These are phyloP conservation scores for Ophiodon elongatus DNA, from an alignment of 2,113 vertebrate genomes.

Conservation along the genomic window DNA sequence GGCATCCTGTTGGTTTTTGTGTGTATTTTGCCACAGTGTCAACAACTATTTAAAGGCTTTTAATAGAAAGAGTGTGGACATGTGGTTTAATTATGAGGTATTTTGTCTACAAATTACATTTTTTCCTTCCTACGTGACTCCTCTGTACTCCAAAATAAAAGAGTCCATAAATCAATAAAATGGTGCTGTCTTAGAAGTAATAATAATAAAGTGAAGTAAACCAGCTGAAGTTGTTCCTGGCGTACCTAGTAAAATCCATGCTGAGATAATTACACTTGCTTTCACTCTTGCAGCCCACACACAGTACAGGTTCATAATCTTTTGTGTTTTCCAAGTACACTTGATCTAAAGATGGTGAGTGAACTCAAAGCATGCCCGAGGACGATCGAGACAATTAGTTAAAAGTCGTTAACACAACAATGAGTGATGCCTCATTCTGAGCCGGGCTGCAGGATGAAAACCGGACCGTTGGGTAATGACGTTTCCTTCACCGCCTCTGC, in stretches of 20 bases:
- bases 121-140: background rate
- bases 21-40: background rate
- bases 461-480: conserved; percentile 35
- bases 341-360: conserved; percentile 40
- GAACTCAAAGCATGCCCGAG: conserved; percentile 50
- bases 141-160: background rate
- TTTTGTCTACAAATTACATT: background rate
- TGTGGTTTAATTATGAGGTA: background rate
- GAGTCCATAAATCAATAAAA: conserved; percentile 3
- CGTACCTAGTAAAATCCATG: background rate
- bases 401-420: conserved; percentile 43
- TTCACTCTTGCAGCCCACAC: background rate
- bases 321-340: background rate
- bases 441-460: conserved; percentile 14
- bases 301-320: conserved; percentile 19
- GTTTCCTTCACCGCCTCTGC: conserved; percentile 36
- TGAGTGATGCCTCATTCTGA: conserved; percentile 37
- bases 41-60: background rate
- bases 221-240: background rate
- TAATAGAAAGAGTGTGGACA: background rate
- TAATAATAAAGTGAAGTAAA: conserved; percentile 19
- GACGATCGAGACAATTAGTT: conserved; percentile 46
- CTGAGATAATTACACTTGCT: conserved; percentile 30
- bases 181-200: conserved; percentile 1
- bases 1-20: background rate